These are phyloP conservation scores for Habroteleia sp. DNA, from an alignment of 2,888 invertebrate genomes.

Conservation along the genomic window DNA sequence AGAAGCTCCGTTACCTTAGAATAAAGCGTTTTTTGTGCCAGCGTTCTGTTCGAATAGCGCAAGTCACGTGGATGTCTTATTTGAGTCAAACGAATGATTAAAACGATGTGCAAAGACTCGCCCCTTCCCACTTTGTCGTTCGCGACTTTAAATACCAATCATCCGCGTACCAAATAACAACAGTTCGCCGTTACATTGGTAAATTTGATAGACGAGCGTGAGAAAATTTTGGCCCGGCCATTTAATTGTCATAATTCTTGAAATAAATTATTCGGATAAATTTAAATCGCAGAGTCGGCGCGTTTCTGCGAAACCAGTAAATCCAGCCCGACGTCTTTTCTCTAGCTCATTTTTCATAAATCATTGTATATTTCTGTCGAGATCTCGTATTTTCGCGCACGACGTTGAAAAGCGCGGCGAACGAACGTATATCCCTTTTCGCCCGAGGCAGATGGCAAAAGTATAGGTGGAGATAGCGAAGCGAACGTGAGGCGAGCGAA, in stretches of 20 bases:
- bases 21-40: conserved; percentile 74
- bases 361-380: conserved; percentile 43
- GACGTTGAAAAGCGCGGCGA: conserved; percentile 50
- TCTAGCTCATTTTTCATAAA: conserved; percentile 54
- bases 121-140: not conserved
- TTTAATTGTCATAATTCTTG: conserved; percentile 39
- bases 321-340: conserved; percentile 23
- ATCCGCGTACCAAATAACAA: not conserved
- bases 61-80: conserved; percentile 70
- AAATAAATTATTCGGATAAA: conserved; percentile 30
- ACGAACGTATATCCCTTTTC: conserved; percentile 37
- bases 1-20: conserved; percentile 69
- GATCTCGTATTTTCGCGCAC: conserved; percentile 60
- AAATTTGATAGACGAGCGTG: conserved; percentile 40
- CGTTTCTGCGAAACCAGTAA: conserved; percentile 37
- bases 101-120: conserved; percentile 7
- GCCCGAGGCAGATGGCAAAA: conserved; percentile 62
- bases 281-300: conserved; percentile 2
- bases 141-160: not conserved
- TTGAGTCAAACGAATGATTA: conserved; percentile 24
- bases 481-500: conserved; percentile 37
- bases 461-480: conserved; percentile 60
- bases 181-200: conserved; percentile 18
- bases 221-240: conserved; percentile 18
- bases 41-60: conserved; percentile 60